Percentiles rank a stretch among this genome's conserved stretches.
Evolutionary conservation across 1,140 invertebrate genomes (phyloP).

Genomic region (Drosophila bocqueti): DNA sequence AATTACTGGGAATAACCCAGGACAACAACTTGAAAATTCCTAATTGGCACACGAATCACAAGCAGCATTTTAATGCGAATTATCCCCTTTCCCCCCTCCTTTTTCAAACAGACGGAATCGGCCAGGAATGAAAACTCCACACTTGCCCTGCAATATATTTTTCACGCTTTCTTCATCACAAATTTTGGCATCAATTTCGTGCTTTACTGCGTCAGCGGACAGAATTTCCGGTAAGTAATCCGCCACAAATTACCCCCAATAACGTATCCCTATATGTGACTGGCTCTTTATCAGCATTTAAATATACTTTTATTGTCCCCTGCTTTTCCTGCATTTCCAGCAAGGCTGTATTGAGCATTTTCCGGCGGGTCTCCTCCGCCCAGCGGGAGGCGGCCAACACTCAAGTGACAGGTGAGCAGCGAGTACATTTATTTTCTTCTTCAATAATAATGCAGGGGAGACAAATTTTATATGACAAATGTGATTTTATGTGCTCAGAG

Average conservation of each 20-base stretch:
- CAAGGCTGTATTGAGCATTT: conserved; percentile 81
- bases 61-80: neutral
- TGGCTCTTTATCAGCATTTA: conserved; percentile 27
- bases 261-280: conserved; percentile 38
- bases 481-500: conserved; percentile 19
- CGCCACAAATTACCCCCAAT: conserved; percentile 27
- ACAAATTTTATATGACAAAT: conserved; percentile 12
- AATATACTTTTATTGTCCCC: conserved; percentile 18
- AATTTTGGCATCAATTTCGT: conserved; percentile 95
- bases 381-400: conserved; percentile 81
- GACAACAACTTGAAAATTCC: neutral
- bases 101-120: conserved; percentile 65
- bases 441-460: neutral
- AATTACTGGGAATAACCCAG: neutral
- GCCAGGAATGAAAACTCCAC: conserved; percentile 66
- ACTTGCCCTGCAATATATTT: conserved; percentile 80
- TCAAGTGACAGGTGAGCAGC: conserved; percentile 85
- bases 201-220: conserved; percentile 92
- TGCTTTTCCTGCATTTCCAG: conserved; percentile 40
- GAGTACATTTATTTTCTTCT: conserved; percentile 1
- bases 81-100: neutral
- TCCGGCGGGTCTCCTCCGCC: conserved; percentile 72
- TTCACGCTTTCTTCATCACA: conserved; percentile 89
- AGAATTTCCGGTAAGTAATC: conserved; percentile 89
- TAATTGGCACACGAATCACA: conserved; percentile 21